Conservation (phyloP, 2,888 invertebrate genomes). For the Druceiella hillmani region DNA sequence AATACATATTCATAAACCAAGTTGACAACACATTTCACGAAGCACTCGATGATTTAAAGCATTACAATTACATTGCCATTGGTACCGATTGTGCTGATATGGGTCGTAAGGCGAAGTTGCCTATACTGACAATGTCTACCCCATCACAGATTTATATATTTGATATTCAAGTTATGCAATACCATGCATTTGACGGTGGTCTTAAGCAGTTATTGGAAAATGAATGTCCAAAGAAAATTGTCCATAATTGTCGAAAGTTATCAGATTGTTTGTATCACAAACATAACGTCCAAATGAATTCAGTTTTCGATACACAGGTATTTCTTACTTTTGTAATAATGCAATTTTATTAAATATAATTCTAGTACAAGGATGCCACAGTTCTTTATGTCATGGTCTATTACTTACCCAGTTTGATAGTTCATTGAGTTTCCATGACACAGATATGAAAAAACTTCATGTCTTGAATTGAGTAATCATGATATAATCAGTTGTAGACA, state of each 20-base stretch:
- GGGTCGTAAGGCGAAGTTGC: slow-evolving; percentile 48
- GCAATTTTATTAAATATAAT: slow-evolving; percentile 2
- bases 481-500: too few relatives aligned
- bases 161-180: slow-evolving; percentile 46
- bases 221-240: slow-evolving; percentile 47
- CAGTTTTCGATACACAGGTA: slow-evolving; percentile 59
- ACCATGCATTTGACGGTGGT: slow-evolving; percentile 46
- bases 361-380: slow-evolving; percentile 1
- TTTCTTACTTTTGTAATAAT: neutral
- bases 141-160: slow-evolving; percentile 46
- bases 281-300: slow-evolving; percentile 49
- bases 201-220: slow-evolving; percentile 43
- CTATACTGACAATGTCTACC: slow-evolving; percentile 42
- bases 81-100: slow-evolving; percentile 46
- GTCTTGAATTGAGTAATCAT: too few relatives aligned
- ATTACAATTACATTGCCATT: slow-evolving; percentile 35
- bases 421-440: too few relatives aligned
- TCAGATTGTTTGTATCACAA: slow-evolving; percentile 56
- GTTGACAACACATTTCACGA: slow-evolving; percentile 41
- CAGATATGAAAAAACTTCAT: too few relatives aligned
- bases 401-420: too few relatives aligned
- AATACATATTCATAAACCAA: slow-evolving; percentile 45
- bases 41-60: slow-evolving; percentile 38
- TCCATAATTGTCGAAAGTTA: slow-evolving; percentile 53
- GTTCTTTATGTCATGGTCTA: too few relatives aligned